phyloP scores from a whole-genome alignment of 2,113 vertebrate genomes.

The Paraplagusia blochii region DNA sequence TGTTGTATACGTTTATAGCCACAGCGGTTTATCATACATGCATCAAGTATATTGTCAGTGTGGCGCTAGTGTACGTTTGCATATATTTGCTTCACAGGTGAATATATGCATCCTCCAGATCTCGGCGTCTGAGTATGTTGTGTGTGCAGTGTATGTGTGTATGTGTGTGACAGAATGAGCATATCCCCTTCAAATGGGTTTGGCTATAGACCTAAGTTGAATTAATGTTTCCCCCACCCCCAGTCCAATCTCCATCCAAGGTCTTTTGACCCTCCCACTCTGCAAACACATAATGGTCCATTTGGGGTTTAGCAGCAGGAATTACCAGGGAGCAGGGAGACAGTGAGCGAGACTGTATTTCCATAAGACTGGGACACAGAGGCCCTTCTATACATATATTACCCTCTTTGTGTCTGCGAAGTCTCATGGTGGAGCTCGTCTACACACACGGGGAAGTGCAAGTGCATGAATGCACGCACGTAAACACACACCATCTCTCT shows the following conservation, averaged over 20 bases:
- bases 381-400: slow-evolving; percentile 73
- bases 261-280: slow-evolving; percentile 71
- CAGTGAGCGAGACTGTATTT: slow-evolving; percentile 65
- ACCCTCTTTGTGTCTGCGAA: slow-evolving; percentile 72
- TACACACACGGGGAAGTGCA: slow-evolving; percentile 18
- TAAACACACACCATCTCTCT: slow-evolving; percentile 3
- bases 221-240: slow-evolving; percentile 63
- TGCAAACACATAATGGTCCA: slow-evolving; percentile 70
- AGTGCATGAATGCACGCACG: slow-evolving; percentile 3
- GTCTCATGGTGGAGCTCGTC: slow-evolving; percentile 50
- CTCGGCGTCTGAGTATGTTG: not conserved
- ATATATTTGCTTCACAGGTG: slow-evolving; percentile 30
- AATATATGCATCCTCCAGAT: slow-evolving; percentile 17
- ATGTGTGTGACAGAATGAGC: slow-evolving; percentile 9
- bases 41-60: slow-evolving; percentile 11
- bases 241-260: slow-evolving; percentile 60
- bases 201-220: slow-evolving; percentile 47
- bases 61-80: slow-evolving; percentile 20
- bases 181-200: slow-evolving; percentile 35
- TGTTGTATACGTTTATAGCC: slow-evolving; percentile 11
- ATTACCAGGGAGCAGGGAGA: slow-evolving; percentile 53
- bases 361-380: slow-evolving; percentile 72
- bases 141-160: slow-evolving; percentile 6
- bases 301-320: slow-evolving; percentile 69
- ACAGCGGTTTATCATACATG: slow-evolving; percentile 36